These are phyloP conservation scores for Entomobrya multifasciata DNA, from an alignment of 2,888 invertebrate species.

Conservation along the genomic window DNA sequence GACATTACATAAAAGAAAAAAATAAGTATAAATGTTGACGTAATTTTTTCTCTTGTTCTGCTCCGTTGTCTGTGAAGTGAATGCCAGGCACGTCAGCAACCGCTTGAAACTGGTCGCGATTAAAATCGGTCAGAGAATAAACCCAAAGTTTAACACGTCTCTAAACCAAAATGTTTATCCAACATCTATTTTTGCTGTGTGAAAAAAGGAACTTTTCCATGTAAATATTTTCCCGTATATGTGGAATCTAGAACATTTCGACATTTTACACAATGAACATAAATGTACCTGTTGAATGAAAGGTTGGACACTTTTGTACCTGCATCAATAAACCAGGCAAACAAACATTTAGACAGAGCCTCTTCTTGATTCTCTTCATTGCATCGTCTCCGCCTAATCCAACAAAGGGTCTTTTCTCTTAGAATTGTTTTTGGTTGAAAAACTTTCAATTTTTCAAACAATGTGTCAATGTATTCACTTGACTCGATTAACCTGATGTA, in stretches of 20 bases:
- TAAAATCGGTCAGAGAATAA: too few species aligned
- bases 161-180: neutral
- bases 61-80: too few species aligned
- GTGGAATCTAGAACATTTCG: neutral
- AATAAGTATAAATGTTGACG: too few species aligned
- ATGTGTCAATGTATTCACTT: neutral
- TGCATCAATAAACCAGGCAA: neutral
- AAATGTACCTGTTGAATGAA: neutral
- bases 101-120: too few species aligned
- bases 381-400: neutral
- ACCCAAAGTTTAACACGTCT: neutral
- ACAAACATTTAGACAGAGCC: neutral
- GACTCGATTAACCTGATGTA: slow-evolving; percentile 9
- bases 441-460: slow-evolving; percentile 53
- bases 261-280: neutral
- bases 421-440: slow-evolving; percentile 12
- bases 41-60: too few species aligned
- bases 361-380: neutral
- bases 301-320: slow-evolving; percentile 32
- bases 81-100: too few species aligned
- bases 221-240: neutral
- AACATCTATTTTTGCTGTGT: neutral
- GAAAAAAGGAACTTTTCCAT: too few species aligned
- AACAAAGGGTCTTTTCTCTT: slow-evolving; percentile 7
- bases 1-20: too few species aligned